Evolutionary conservation across 92 coral and sea anemone species (phyloP), one percentile per base, ranked within the genome.

Genomic region (Desmophyllum pertusum): DNA sequence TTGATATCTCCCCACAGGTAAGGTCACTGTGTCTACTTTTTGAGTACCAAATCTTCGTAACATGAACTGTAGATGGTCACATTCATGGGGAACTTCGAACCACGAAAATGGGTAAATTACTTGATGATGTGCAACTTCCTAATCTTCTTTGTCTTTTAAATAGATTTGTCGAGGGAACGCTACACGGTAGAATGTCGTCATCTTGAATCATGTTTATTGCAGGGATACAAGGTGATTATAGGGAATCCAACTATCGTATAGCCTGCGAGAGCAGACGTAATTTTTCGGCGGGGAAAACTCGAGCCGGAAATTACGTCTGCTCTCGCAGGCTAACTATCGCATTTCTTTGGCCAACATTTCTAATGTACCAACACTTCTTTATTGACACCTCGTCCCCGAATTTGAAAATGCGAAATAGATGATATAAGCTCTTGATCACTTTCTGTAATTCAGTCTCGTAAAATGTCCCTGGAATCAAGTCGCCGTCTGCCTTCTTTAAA

Each of bases 381-480:
- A 6, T 42, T 65, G 19, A 1, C 39, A 43, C 81, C 77, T 45
- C 77, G 19, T 23, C 81, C 75, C 19, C 83, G 33, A 52, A 37
- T 25, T 63, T 42, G 8, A 79, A 6, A n/a, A 89, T 75, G 51
- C 80, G 72, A 61, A 53, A 89, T 29, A 80, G 45, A 30, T 78
- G 63, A 64, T 85, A 86, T 3, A 70, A 38, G 9, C 42, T 66
- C 36, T 27, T 66, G 14, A 43, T 64, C 1, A 85, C 85, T 43
- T 45, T 67, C 45, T 85, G 89, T 21, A 85, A 38, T 29, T 89
- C 92, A 6, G 45, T 6, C 41, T 89, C 90, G 50, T 89, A 79
- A 73, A 89, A 89, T 17, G 80, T 85, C 8, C 92, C 92, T n/a
- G 78, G 50, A 25, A 85, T 38, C 79, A 31, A 45, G 21, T 68